Base-by-base conservation (phyloP, 2,797 vertebrate genomes). In the Nasua narica region DNA sequence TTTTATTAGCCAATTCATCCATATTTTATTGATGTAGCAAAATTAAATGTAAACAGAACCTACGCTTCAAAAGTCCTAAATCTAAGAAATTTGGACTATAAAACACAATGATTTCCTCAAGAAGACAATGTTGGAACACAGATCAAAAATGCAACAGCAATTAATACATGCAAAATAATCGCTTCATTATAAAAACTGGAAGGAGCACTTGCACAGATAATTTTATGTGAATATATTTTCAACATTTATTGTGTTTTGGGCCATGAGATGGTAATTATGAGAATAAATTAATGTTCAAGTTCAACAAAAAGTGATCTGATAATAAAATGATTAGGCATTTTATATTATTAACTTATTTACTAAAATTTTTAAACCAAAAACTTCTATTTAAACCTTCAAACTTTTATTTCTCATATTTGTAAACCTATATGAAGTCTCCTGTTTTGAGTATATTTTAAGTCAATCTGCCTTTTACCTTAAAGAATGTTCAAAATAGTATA, bases 1-100 rank as follows among this genome's bases (percentile, higher is more conserved):
- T 94, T 98, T 98, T 97, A 98, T 98, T 98, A 98, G 67, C 92
- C 82, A 94, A 97, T 97, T 93, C 87, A 97, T 97, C 98, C 85
- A 92, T 97, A 93, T 97, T 98, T 98, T 98, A 98, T 97, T 97
- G 97, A 98, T 96, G 87, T 29, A 88, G 94, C 87, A 97, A 98
- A 98, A 97, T 96, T 97, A 98, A 98, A 98, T 96, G 91, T 90
- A 96, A 98, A 95, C 72, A 97, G 96, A 97, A 94, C 91, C 70
- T 96, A 97, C 67, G 97, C 91, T 87, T 97, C 96, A 74, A 91
- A 97, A 97, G 87, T 96, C 91, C 93, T 98, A 98, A 98, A 97
- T 98, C 95, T 94, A 56, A 46, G 85, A 69, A 98, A 98, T 94
- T 93, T 96, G 93, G 69, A 88, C 2, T 4, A 97, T 96, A 98